Evolutionary conservation across 2,113 vertebrate species (phyloP).

Genomic region (Thunnus thynnus): DNA sequence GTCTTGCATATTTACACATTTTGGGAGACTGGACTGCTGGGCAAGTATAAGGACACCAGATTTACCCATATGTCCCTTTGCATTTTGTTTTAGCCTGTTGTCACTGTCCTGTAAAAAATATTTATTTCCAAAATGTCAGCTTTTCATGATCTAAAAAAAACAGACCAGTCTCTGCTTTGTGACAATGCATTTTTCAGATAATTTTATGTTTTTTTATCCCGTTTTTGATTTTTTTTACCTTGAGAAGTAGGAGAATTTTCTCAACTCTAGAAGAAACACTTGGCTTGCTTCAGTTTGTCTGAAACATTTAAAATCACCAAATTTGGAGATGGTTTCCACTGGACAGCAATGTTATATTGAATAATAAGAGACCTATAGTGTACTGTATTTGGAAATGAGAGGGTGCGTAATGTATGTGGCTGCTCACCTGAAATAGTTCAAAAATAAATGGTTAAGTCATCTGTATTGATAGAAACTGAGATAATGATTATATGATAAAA

Average conservation of each 20-base stretch:
- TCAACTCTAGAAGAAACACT: too few species aligned
- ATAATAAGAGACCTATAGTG: too few species aligned
- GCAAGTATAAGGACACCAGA: not conserved
- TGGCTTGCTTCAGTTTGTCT: not conserved
- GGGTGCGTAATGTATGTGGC: too few species aligned
- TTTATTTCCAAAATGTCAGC: too few species aligned
- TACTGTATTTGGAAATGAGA: too few species aligned
- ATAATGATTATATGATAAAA: not conserved
- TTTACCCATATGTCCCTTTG: not conserved
- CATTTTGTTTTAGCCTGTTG: not conserved
- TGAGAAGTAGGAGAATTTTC: not conserved
- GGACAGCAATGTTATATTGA: too few species aligned
- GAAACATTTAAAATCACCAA: not conserved
- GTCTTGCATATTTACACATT: conserved; percentile 27
- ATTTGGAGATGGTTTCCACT: not conserved
- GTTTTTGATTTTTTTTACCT: not conserved
- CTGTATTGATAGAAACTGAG: not conserved
- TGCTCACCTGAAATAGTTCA: too few species aligned
- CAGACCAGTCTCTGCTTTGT: not conserved
- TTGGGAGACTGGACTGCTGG: not conserved
- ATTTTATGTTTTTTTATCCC: not conserved
- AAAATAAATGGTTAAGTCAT: too few species aligned
- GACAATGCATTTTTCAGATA: not conserved
- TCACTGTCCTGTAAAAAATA: not conserved
- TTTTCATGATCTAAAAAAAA: too few species aligned